Base-by-base conservation (phyloP, 35 echinoderm and acorn worm species). In the Amphiura filiformis region DNA sequence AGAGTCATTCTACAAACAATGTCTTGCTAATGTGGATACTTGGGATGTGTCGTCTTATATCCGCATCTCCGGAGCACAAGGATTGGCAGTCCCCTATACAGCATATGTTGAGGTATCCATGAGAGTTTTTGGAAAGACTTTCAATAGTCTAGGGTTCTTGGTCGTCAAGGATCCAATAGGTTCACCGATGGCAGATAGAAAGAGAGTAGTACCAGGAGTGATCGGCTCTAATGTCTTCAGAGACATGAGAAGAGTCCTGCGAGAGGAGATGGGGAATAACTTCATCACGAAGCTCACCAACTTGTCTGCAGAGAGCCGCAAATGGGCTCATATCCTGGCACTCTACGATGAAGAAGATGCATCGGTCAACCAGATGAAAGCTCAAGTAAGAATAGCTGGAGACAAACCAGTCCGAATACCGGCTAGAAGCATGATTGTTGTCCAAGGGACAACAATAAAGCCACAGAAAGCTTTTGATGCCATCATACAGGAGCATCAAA, bases 181-280 rank as follows among this genome's bases (percentile, higher is more conserved):
- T 56, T 64, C 75, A 38, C 86, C 81, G 20, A 20, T 95, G 32
- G 81, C 23, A 35, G 57, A 80, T 0, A 65, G 93, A 39, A 95
- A 95, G 81, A 95, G 65, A 28, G 0, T 65, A 40, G 93, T 95
- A 0, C 88, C 89, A 39, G 88, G 93, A 3, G 79, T 94, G 44
- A 87, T 94, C 32, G 93, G 88, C 14, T 94, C 88, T 26, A 94
- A 94, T 84, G 83, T 93, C 31, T 80, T 92, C 33, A 75, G 84
- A 39, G 83, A 92, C 47, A 92, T 92, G 38, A 49, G 38, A 56
- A 0, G 52, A 23, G 78, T 36, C 1, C 82, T 87, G 52, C 15
- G 32, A 39, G 57, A 57, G 36, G 81, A 83, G 17, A 1, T 36
- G 14, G 65, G 39, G 23, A 61, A 83, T 32, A 26, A 87, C 39